These are phyloP conservation scores for Arnoldichthys spilopterus DNA, from an alignment of 2,797 vertebrate genomes.

Conservation along the genomic window DNA sequence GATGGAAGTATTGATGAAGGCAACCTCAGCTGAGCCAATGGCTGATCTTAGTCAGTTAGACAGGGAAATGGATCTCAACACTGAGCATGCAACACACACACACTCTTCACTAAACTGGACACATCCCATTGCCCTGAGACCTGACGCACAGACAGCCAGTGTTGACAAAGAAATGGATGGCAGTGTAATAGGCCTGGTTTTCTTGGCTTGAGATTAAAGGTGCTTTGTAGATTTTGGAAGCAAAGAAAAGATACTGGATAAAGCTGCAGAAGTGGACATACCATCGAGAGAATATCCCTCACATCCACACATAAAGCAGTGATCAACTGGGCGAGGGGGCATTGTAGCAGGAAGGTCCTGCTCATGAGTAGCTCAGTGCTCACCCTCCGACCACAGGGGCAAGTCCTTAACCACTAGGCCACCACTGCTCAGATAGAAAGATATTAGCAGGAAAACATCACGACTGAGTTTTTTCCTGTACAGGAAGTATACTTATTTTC, in stretches of 20 bases:
- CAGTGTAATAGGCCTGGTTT: background rate
- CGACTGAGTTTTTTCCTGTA: too few species aligned
- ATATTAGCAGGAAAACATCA: too few species aligned
- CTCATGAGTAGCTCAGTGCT: too few species aligned
- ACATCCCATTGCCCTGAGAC: background rate
- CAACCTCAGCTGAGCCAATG: background rate
- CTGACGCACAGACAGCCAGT: background rate
- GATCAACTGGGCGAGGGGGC: too few species aligned
- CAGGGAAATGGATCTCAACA: conserved; percentile 31
- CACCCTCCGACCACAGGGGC: too few species aligned
- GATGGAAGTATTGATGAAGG: conserved; percentile 26
- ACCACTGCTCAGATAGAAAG: too few species aligned
- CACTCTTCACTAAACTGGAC: background rate
- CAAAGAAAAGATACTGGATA: background rate
- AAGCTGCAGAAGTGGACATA: too few species aligned
- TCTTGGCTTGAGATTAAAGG: background rate
- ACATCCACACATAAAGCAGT: too few species aligned
- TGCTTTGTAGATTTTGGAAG: background rate
- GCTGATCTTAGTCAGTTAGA: conserved; percentile 30
- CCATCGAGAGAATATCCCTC: too few species aligned
- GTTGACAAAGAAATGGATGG: background rate
- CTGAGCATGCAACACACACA: conserved; percentile 1
- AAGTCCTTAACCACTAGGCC: too few species aligned
- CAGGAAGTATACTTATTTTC: too few species aligned
- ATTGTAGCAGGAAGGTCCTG: too few species aligned